Evolutionary conservation across 1,140 invertebrate genomes (phyloP).

Genomic region (Pseudomyrmex flavicornis): DNA sequence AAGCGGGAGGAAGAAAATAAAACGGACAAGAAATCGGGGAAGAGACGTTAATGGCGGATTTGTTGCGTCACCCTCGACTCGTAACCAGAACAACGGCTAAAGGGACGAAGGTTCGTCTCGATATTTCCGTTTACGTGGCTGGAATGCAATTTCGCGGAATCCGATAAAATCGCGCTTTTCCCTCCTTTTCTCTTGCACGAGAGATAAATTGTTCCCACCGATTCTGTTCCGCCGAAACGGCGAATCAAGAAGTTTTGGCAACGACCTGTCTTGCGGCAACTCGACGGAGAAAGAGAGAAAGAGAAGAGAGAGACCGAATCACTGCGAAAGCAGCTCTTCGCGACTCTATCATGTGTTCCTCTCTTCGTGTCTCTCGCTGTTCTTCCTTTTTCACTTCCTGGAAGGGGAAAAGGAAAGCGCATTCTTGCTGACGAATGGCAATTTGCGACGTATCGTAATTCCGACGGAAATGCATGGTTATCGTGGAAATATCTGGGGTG

Average conservation of each 20-base stretch:
- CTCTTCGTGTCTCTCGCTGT: conserved; percentile 14
- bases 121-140: conserved; percentile 71
- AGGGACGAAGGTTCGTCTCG: conserved; percentile 53
- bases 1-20: conserved; percentile 5
- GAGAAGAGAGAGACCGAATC: not conserved
- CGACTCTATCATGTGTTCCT: not conserved
- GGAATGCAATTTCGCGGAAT: conserved; percentile 66
- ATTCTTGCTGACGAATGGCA: conserved; percentile 50
- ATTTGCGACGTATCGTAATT: conserved; percentile 60
- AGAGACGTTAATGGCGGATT: conserved; percentile 40
- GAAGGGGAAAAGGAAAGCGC: conserved; percentile 26
- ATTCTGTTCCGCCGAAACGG: conserved; percentile 41
- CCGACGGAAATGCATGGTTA: conserved; percentile 47
- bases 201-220: conserved; percentile 40
- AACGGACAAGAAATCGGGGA: not conserved
- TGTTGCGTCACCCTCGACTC: conserved; percentile 44
- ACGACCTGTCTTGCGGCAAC: conserved; percentile 54
- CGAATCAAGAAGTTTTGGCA: conserved; percentile 68
- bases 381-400: not conserved
- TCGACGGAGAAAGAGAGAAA: conserved; percentile 13
- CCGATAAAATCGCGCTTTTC: conserved; percentile 65
- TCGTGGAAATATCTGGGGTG: conserved; percentile 47
- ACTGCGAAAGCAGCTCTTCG: conserved; percentile 25
- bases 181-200: not conserved
- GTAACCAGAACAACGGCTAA: conserved; percentile 20